Base-by-base conservation (phyloP, 2,888 invertebrate genomes). In the Nomada fabriciana region DNA sequence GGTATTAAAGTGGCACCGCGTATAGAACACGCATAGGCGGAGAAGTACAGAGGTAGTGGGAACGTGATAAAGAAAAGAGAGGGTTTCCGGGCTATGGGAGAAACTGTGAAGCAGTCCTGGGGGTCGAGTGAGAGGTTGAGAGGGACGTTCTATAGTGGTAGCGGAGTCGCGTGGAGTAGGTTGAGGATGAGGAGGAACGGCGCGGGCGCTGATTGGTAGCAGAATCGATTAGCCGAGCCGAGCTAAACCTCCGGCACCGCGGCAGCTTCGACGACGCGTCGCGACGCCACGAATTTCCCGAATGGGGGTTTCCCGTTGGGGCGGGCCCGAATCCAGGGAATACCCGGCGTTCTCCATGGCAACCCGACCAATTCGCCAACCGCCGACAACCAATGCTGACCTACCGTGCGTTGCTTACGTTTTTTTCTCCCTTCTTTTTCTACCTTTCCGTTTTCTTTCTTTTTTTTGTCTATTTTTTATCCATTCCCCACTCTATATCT, bases 321-420 rank as follows among this genome's bases (percentile, higher is more conserved):
- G 90, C 89, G 91, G 90, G 79, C 86, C 88, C 90, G 88, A 90
- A 89, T 89, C 89, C 87, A 86, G 84, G 90, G 88, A 89, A 90
- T 90, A 90, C 90, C 89, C 87, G 86, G 84, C 83, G 89, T 91
- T 93, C 92, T 90, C 93, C 93, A 93, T 93, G 91, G 93, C 93
- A 93, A 93, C 93, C 92, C 92, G 90, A 91, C 89, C 92, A 91
- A 92, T 93, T 92, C 92, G 90, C 93, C 92, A 93, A 93, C 92
- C 93, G 89, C 89, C 90, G 90, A 89, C 92, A 90, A 91, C 88
- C 89, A 73, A 88, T 89, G 87, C 88, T 92, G 89, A 89, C 88
- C 90, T 90, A 88, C 88, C 88, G 82, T 86, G 86, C 69, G 86
- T 87, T 82, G 81, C 85, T 86, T 80, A 83, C 64, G 83, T 86